Base-by-base conservation (phyloP, 1,140 invertebrate genomes). In the Papilio machaon region DNA sequence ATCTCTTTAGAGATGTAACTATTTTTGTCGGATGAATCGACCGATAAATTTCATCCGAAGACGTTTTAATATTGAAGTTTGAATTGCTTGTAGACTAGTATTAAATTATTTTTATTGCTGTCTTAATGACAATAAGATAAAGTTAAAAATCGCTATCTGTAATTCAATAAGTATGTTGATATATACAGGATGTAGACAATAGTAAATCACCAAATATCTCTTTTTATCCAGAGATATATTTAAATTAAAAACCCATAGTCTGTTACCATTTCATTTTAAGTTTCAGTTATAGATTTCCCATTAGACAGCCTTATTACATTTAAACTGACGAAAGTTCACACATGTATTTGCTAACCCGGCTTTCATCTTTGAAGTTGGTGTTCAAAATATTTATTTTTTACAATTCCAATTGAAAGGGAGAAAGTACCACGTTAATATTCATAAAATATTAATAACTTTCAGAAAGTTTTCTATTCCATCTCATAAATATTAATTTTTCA, bases 371-470 rank as follows among this genome's bases (percentile, higher is more conserved):
- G 13, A 70, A 13, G 64, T 30, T 38, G 30, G 64, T 70, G 30
- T 7, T 70, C 11, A 70, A 35, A 70, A 70, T 70, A 70, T 70
- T 70, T 70, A 70, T 70, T 70, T 70, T 64, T 70, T 35, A 35
- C 2, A 70, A 70, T 35, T 13, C 30, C 64, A 70, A 70, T 70
- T 70, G 17, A 46, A 67, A 67, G 60, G 58, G 38, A 79, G 77
- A 79, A 79, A 79, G 77, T 64, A 64, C 30, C 60, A 38, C 38
- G 46, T 79, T 13, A 64, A 79, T 79, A 79, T 79, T 67, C 77
- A 67, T 79, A 79, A 79, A 64, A 38, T 79, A 79, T 67, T 67
- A 64, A 79, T 79, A 79, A 67, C 77, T 79, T 67, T 79, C 77
- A 19, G 58, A 64, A 60, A 79, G 77, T 79, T 79, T 67, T 79